Percentiles rank a stretch among this genome's conserved stretches.
phyloP scores from a whole-genome alignment of 2,113 vertebrate species.

The Phalacrocorax pelagicus region DNA sequence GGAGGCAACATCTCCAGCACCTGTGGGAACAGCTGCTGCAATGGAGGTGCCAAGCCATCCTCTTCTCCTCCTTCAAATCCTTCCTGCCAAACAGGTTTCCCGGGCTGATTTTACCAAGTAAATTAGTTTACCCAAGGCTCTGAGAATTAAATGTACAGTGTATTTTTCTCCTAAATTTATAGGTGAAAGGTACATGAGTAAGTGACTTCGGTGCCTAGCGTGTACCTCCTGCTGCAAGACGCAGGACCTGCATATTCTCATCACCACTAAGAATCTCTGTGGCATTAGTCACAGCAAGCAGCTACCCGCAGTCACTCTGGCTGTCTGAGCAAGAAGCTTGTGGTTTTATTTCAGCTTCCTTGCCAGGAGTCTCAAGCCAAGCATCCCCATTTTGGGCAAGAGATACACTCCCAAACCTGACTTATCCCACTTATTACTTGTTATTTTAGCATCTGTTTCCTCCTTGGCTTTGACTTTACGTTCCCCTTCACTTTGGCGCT shows the following conservation, averaged over 20 bases:
- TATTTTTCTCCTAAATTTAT: background rate
- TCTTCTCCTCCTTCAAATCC: background rate
- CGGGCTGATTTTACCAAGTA: background rate
- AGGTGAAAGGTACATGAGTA: background rate
- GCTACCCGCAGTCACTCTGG: background rate
- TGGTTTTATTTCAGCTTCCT: conserved; percentile 10
- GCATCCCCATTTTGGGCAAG: background rate
- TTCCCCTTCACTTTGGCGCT: background rate
- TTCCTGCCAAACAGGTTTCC: background rate
- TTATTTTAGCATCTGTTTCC: background rate
- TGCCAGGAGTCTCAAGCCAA: background rate
- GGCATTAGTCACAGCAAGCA: background rate
- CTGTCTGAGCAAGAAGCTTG: background rate
- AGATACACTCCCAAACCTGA: background rate
- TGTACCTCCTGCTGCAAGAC: background rate
- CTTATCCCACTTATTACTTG: background rate
- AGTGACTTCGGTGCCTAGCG: background rate
- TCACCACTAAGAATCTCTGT: background rate
- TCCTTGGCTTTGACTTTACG: background rate
- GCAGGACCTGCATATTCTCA: background rate
- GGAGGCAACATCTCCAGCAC: background rate
- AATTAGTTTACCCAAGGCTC: background rate
- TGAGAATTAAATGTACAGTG: background rate
- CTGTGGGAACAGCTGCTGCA: background rate
- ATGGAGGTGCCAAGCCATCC: background rate